These are phyloP conservation scores for Pseudomyrmex dendroicus DNA, from an alignment of 1,140 invertebrate species.

Conservation along the genomic window DNA sequence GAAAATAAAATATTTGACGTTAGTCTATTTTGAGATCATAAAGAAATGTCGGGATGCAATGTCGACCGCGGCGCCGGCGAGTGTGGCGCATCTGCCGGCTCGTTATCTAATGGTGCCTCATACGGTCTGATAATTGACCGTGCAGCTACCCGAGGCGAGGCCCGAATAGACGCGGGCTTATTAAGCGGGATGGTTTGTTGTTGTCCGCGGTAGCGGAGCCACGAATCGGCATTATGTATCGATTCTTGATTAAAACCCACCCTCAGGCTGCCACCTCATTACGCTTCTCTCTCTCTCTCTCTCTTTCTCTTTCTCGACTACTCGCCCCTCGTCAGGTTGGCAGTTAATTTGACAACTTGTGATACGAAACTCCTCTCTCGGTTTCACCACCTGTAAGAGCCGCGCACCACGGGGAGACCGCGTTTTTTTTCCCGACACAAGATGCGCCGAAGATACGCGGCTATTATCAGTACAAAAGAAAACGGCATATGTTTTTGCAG, in stretches of 20 bases:
- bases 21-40: conserved; percentile 64
- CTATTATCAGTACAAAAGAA: conserved; percentile 30
- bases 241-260: conserved; percentile 82
- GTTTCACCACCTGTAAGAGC: background rate
- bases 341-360: conserved; percentile 76
- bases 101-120: conserved; percentile 84
- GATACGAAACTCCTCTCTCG: background rate
- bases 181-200: conserved; percentile 77
- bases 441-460: background rate
- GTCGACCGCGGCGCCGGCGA: conserved; percentile 42
- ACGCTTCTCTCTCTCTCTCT: conserved; percentile 65
- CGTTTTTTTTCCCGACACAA: conserved; percentile 2
- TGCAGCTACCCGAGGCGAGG: conserved; percentile 77
- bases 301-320: conserved; percentile 21
- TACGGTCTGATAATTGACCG: conserved; percentile 82
- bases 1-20: conserved; percentile 27
- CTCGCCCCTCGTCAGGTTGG: conserved; percentile 48
- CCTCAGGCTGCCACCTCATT: conserved; percentile 81
- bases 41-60: conserved; percentile 68
- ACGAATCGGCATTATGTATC: conserved; percentile 78
- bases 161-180: conserved; percentile 78
- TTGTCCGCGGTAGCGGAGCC: conserved; percentile 75
- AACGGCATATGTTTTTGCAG: conserved; percentile 23
- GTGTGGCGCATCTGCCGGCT: conserved; percentile 79
- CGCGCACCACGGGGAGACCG: background rate